These are phyloP conservation scores for Cephonodes hylas DNA, from an alignment of 2,888 invertebrate species.

Conservation along the genomic window DNA sequence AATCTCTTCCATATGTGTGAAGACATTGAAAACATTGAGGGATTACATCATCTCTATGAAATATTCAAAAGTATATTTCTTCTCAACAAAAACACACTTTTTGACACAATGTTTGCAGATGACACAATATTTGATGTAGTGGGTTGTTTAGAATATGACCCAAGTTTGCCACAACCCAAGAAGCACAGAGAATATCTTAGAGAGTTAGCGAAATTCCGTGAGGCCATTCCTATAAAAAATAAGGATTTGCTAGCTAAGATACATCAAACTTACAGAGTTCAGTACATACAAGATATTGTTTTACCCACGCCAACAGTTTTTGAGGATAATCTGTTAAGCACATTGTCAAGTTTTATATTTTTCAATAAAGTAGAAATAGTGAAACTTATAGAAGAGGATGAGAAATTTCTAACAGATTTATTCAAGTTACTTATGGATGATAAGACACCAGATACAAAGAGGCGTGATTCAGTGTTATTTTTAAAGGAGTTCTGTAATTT, in stretches of 20 bases:
- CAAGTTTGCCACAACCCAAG: constrained; percentile 90
- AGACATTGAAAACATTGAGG: constrained; percentile 96
- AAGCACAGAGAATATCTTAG: constrained; percentile 97
- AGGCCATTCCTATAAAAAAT: constrained; percentile 97
- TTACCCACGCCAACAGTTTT: constrained; percentile 99
- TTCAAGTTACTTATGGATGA: constrained; percentile 96
- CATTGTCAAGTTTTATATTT: constrained; percentile 98
- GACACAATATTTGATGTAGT: constrained; percentile 98
- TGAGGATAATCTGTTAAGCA: constrained; percentile 99
- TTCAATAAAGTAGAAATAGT: constrained; percentile 99
- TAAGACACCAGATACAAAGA: constrained; percentile 89
- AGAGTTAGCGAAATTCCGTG: constrained; percentile 94
- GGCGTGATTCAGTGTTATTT: constrained; percentile 97
- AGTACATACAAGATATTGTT: constrained; percentile 99
- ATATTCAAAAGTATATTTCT: constrained; percentile 99
- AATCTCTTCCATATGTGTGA: constrained; percentile 98
- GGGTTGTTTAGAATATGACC: constrained; percentile 99
- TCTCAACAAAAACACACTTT: constrained; percentile 97
- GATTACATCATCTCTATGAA: constrained; percentile 96
- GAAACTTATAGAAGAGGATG: constrained; percentile 98
- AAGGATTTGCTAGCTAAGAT: constrained; percentile 97
- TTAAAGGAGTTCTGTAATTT: constrained; percentile 99
- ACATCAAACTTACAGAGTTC: constrained; percentile 99
- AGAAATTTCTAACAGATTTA: constrained; percentile 96
- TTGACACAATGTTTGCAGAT: constrained; percentile 98